These are phyloP conservation scores for Muscina levida DNA, from an alignment of 2,888 invertebrate species.

Conservation along the genomic window DNA sequence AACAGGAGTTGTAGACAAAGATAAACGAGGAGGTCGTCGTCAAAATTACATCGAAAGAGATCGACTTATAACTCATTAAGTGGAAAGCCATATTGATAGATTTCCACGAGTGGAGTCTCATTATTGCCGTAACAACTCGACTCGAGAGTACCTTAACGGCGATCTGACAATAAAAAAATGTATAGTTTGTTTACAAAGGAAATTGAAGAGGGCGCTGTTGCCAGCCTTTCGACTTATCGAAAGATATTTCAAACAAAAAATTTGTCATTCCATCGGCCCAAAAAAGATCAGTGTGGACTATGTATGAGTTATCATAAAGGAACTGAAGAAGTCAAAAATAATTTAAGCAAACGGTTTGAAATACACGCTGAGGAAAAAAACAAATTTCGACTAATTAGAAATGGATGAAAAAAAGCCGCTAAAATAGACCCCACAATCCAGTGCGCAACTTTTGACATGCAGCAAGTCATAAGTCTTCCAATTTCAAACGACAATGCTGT, in stretches of 20 bases:
- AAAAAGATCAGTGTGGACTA: not conserved
- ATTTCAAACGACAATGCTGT: not conserved
- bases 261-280: not conserved
- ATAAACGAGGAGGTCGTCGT: not conserved
- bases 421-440: not conserved
- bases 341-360: not conserved
- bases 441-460: not conserved
- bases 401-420: not conserved
- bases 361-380: not conserved
- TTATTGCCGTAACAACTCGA: too few relatives aligned
- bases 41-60: not conserved
- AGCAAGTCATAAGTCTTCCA: not conserved
- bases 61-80: not conserved
- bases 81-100: not conserved
- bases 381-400: not conserved
- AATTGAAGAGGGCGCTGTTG: not conserved
- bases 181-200: not conserved
- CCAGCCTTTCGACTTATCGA: not conserved
- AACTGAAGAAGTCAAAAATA: not conserved
- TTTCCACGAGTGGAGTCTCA: not conserved
- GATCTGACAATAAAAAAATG: slow-evolving; percentile 1
- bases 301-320: slow-evolving; percentile 1
- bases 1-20: not conserved
- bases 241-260: slow-evolving; percentile 6
- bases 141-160: not conserved